Percentiles rank a stretch among this genome's conserved stretches.
Conservation (phyloP, 2,113 vertebrate species). For the Scomber scombrus region DNA sequence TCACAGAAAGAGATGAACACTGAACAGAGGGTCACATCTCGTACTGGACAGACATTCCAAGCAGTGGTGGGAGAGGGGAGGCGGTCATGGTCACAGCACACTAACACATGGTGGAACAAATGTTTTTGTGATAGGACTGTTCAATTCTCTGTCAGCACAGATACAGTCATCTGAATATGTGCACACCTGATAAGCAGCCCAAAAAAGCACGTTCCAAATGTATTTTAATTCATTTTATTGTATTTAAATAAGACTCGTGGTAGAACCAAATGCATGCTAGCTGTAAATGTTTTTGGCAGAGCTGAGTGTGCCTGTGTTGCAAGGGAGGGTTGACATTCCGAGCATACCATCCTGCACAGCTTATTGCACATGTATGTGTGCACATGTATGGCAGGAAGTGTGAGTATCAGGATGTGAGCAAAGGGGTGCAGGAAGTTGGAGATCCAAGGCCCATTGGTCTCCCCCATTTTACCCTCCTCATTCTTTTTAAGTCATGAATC, state of each 20-base stretch:
- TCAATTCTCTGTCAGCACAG: too few relatives aligned
- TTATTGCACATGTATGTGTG: neutral
- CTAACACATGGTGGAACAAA: neutral
- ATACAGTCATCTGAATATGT: too few relatives aligned
- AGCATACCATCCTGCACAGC: neutral
- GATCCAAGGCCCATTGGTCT: too few relatives aligned
- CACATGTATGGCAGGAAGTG: neutral
- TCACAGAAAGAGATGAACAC: neutral
- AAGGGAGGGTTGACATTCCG: conserved; percentile 9
- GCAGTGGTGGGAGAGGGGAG: neutral
- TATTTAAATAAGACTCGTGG: too few relatives aligned
- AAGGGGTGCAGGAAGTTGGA: too few relatives aligned
- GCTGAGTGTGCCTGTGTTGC: neutral
- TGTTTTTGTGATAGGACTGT: neutral
- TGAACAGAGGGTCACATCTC: neutral
- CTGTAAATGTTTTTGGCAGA: neutral
- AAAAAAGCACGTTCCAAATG: too few relatives aligned
- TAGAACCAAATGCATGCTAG: too few relatives aligned
- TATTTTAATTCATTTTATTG: too few relatives aligned
- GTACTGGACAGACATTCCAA: neutral
- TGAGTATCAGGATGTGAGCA: neutral
- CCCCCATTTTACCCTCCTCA: too few relatives aligned
- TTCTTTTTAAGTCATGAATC: too few relatives aligned
- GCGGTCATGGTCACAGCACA: neutral
- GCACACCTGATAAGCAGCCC: too few relatives aligned